phyloP scores from a whole-genome alignment of 2,888 invertebrate species.

The Plebejus argus region DNA sequence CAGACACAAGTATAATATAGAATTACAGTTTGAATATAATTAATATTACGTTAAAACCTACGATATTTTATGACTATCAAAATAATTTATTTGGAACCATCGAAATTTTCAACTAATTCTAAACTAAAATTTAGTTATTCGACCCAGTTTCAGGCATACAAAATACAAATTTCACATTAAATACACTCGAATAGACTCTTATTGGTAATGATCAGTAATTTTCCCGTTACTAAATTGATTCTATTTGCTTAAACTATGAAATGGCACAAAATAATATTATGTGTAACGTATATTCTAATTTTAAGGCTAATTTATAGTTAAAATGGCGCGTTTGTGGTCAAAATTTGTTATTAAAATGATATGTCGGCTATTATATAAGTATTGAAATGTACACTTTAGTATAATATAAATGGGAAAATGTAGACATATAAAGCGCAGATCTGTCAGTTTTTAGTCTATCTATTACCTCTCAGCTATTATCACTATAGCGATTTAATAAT shows the following conservation, averaged over 20 bases:
- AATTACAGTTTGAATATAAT: too few species aligned
- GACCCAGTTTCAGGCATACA: background rate
- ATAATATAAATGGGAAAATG: background rate
- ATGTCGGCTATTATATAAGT: background rate
- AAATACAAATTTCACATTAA: conserved; percentile 13
- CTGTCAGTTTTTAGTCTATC: too few species aligned
- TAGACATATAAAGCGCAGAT: too few species aligned
- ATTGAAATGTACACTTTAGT: background rate
- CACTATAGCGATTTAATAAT: too few species aligned
- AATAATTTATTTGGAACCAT: background rate
- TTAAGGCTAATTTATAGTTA: background rate
- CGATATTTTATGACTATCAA: background rate
- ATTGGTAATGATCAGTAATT: background rate
- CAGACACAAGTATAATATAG: too few species aligned
- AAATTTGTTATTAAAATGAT: background rate
- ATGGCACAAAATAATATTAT: background rate
- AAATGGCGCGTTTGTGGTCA: background rate
- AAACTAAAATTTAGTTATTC: conserved; percentile 15
- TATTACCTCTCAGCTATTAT: too few species aligned
- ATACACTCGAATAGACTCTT: background rate
- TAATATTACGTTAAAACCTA: too few species aligned
- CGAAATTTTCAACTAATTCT: background rate
- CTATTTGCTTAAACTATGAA: background rate
- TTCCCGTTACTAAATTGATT: background rate
- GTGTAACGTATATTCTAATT: background rate